These are phyloP conservation scores for Macrosoma leucophasiata DNA, from an alignment of 2,888 invertebrate genomes.

Conservation along the genomic window DNA sequence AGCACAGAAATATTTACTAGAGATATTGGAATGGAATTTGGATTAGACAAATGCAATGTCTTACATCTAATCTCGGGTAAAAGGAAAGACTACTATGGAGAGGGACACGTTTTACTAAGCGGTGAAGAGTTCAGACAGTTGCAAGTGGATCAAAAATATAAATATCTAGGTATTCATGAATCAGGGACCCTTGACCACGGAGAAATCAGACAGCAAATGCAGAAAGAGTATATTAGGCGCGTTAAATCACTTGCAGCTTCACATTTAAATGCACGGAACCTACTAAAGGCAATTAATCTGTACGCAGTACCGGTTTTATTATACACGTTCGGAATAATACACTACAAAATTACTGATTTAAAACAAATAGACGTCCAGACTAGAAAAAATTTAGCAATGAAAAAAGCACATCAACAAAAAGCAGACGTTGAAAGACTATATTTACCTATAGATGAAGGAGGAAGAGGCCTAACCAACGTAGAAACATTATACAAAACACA, in stretches of 20 bases:
- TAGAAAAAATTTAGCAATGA: constrained; percentile 16
- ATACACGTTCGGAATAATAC: constrained; percentile 2
- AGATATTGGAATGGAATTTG: not conserved
- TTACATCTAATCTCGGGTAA: not conserved
- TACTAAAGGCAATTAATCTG: no score
- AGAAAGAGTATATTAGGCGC: constrained; percentile 14
- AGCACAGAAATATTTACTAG: not conserved
- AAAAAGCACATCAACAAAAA: constrained; percentile 22
- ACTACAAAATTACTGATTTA: constrained; percentile 14
- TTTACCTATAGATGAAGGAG: constrained; percentile 16
- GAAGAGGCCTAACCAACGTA: constrained; percentile 14
- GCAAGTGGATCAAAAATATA: constrained; percentile 8
- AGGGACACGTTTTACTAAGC: no score
- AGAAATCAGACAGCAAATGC: constrained; percentile 10
- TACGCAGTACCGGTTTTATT: not conserved
- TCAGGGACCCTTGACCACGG: constrained; percentile 11
- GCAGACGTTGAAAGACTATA: constrained; percentile 20
- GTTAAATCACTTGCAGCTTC: constrained; percentile 3
- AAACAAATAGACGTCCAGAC: constrained; percentile 15
- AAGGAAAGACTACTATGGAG: no score
- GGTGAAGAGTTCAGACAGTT: constrained; percentile 9
- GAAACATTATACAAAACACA: constrained; percentile 14
- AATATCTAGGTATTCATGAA: constrained; percentile 17
- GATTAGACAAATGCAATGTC: not conserved
- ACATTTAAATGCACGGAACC: constrained; percentile 4